Percentiles rank a stretch among this genome's conserved stretches.
phyloP scores from a whole-genome alignment of 1,140 invertebrate genomes.

The Hypothenemus hampei region DNA sequence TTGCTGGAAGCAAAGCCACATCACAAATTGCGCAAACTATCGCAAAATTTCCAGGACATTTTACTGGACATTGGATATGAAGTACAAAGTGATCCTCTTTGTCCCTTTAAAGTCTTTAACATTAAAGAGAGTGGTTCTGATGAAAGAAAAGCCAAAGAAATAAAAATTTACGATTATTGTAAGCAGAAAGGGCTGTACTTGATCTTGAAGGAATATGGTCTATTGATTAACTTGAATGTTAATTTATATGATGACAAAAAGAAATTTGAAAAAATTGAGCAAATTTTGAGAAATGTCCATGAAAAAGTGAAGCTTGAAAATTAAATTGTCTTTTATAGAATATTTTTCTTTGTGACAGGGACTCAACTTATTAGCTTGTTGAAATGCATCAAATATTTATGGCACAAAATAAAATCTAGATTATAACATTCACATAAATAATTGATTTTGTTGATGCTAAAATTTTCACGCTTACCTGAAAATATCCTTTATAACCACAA shows the following conservation, averaged over 20 bases:
- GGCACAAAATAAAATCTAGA: neutral
- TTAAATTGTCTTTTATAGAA: too few relatives aligned
- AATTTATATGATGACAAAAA: slow-evolving; percentile 15
- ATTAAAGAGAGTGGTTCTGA: slow-evolving; percentile 17
- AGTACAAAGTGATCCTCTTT: slow-evolving; percentile 32
- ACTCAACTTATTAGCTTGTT: neutral
- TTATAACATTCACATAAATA: neutral
- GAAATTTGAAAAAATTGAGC: slow-evolving; percentile 23
- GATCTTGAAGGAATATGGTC: slow-evolving; percentile 26
- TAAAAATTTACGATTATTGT: slow-evolving; percentile 28
- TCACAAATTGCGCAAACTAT: slow-evolving; percentile 22
- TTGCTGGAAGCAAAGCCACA: slow-evolving; percentile 30
- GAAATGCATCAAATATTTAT: slow-evolving; percentile 2
- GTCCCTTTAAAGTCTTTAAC: slow-evolving; percentile 37
- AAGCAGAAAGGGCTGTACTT: slow-evolving; percentile 33
- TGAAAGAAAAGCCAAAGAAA: slow-evolving; percentile 6
- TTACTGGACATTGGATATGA: slow-evolving; percentile 25
- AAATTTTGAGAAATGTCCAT: slow-evolving; percentile 26
- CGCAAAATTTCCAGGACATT: slow-evolving; percentile 28
- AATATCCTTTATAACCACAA: slow-evolving; percentile 99
- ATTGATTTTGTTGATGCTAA: neutral
- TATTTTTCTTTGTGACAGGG: too few relatives aligned
- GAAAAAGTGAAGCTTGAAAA: slow-evolving; percentile 1
- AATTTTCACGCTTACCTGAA: slow-evolving; percentile 55
- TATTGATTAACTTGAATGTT: slow-evolving; percentile 36